Percentiles rank a stretch among this genome's conserved stretches.
These are phyloP conservation scores for Silurus glanis DNA, from an alignment of 2,113 vertebrate genomes.

Conservation along the genomic window DNA sequence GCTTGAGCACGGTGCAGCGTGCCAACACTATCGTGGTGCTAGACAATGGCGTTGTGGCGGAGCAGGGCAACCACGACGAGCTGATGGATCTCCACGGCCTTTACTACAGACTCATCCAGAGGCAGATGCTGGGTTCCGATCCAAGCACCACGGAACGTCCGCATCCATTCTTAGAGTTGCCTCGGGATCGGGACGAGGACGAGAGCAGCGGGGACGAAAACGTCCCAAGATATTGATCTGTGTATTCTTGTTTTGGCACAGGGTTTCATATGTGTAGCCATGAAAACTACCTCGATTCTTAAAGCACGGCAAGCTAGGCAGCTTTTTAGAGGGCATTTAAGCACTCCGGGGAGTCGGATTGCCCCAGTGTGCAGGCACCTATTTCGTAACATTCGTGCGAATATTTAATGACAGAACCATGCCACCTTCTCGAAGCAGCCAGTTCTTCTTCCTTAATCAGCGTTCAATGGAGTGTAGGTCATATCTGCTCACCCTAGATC, in stretches of 20 bases:
- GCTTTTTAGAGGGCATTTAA: background rate
- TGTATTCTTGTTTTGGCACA: background rate
- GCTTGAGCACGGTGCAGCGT: constrained; percentile 92
- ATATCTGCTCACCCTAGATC: background rate
- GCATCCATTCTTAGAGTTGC: background rate
- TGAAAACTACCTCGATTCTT: background rate
- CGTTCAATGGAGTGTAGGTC: background rate
- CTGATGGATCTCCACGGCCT: constrained; percentile 86
- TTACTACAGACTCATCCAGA: constrained; percentile 88
- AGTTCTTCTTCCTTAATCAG: background rate
- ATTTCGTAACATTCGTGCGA: background rate
- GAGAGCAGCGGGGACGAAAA: constrained; percentile 61
- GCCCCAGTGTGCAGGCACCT: background rate
- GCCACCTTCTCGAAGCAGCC: background rate
- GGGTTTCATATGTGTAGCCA: background rate
- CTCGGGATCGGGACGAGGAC: constrained; percentile 32
- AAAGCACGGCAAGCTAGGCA: background rate
- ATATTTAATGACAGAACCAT: background rate
- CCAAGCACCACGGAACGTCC: constrained; percentile 50
- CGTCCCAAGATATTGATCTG: constrained; percentile 34
- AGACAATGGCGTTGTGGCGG: constrained; percentile 82
- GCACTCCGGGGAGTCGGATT: background rate
- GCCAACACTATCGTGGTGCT: constrained; percentile 91
- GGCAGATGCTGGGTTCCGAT: constrained; percentile 84
- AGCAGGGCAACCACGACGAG: constrained; percentile 85